Evolutionary conservation across 2,113 vertebrate species (phyloP), one percentile per base, ranked within the genome.

Genomic region (Corydoras sp.): DNA sequence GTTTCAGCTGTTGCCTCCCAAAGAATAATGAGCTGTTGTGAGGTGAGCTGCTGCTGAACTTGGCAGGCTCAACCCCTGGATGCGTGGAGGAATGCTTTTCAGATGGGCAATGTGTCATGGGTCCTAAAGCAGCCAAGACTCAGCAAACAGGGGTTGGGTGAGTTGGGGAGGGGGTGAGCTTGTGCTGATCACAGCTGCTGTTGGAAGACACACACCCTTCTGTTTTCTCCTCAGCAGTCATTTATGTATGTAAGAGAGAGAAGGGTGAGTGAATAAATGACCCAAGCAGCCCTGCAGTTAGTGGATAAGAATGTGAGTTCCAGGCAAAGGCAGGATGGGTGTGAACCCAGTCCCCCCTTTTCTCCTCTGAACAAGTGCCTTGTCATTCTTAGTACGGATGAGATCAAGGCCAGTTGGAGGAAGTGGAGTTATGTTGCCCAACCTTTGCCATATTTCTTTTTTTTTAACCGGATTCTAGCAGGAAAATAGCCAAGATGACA

Each of bases 151-250:
- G 62, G 43, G 65, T 65, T 55, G 72, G 56, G 71, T 69, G 62
- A 49, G 75, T 68, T 54, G 50, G 18, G 13, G 50, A 76, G 70
- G 62, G 68, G 53, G 56, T 53, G 48, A 69, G 58, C 66, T 69
- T 75, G 85, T 83, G 86, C 82, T 77, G 4, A 65, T 62, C 85
- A 85, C 85, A 85, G 86, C 86, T 86, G 85, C 84, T 82, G 80
- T 73, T 69, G 78, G 69, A 68, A 69, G 75, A 71, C 77, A 74
- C 69, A 75, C 84, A 80, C 80, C 78, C 75, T 76, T 85, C 80
- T 84, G 75, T 85, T 80, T 76, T 86, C 79, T 84, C 76, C 84
- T 81, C 83, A 73, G 71, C 83, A 43, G 35, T 43, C 35, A 43
- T 59, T 15, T 29, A 24, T 59, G 58, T 59, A 24, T 59, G 58